Base-by-base conservation (phyloP, 2,797 vertebrate species). In the Monodelphis domestica region DNA sequence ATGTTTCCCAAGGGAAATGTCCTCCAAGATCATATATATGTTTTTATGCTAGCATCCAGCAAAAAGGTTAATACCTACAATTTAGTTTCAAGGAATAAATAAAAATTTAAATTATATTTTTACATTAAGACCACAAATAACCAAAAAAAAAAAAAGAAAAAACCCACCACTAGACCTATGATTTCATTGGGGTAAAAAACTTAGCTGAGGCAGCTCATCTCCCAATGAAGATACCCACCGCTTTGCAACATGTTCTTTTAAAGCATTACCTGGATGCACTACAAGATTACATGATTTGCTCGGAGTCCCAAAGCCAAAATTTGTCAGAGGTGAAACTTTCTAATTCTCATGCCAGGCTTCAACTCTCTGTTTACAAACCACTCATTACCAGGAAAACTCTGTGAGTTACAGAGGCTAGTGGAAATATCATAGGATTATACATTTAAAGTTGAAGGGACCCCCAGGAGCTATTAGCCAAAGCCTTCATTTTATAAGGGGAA, bases 61-160 rank as follows among this genome's bases (percentile, higher is more conserved):
- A 92, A 88, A 89, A 93, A 63, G 24, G 53, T 93, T 89, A 89
- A 52, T 89, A 63, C 38, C 51, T 51, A 78, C 50, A 91, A 24
- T 84, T 95, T 87, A 91, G 90, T 88, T 26, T 54, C 91, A 59
- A 88, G 89, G 94, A 94, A 59, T 92, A 24, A 95, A 91, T 63
- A 88, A 94, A 91, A 89, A 90, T 30, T 57, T 90, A 17, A 95
- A 90, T 55, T 89, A 17, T 54, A 92, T 93, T 93, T 59, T 90
- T 90, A 92, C 14, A 93, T 52, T 84, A 55, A 95, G 54, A 95
- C 84, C 15, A 91, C 63, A 95, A 95, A 94, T n/a, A n/a, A n/a
- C n/a, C 54, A 93, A 93, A 97, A 96, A 88, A 92, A 92, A 95
- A n/a, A n/a, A n/a, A n/a, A n/a, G n/a, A n/a, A n/a, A n/a, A n/a